Evolutionary conservation across 2,888 invertebrate genomes (phyloP), one percentile per base, ranked within the genome.

Genomic region (Vannuccia rotundouncinata): DNA sequence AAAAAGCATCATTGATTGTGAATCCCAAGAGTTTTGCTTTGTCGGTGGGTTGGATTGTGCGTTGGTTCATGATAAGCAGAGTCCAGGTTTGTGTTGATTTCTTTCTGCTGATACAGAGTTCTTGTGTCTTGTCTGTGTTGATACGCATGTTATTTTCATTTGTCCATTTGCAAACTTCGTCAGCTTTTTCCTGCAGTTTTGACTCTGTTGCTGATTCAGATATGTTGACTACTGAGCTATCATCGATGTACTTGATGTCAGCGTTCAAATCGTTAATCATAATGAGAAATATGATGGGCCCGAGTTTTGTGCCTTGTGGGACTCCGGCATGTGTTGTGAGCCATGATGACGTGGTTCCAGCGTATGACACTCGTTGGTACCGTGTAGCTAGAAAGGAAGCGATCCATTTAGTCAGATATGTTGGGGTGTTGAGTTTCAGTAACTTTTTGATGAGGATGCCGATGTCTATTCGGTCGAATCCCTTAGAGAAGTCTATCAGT

Each of bases 71-170:
- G n/a, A n/a, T n/a, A n/a, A n/a, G n/a, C n/a, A n/a, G n/a, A n/a
- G n/a, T n/a, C n/a, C n/a, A n/a, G n/a, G n/a, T n/a, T 45, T 45
- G 45, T 45, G 45, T 45, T 45, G 45, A 45, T 45, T 45, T 45
- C 45, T 45, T 45, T 45, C 45, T 45, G 45, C 45, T 45, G 45
- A 45, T 45, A 45, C 66, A 27, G 22, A 66, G 66, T 66, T 66
- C 66, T 66, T 66, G 66, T 66, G 66, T 66, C 66, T 66, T 66
- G 66, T 66, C 66, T 66, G 66, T 66, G 66, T 66, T 66, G 66
- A 66, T 66, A 66, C 66, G 66, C 66, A 66, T 66, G 66, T 66
- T 66, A 66, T 66, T 66, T 66, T 66, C 66, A 22, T 66, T 27
- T 66, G 66, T 66, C 66, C 66, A 66, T 66, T 66, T 66, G 66